Evolutionary conservation across 2,797 vertebrate genomes (phyloP).

Genomic region (Epinephelus malabaricus): DNA sequence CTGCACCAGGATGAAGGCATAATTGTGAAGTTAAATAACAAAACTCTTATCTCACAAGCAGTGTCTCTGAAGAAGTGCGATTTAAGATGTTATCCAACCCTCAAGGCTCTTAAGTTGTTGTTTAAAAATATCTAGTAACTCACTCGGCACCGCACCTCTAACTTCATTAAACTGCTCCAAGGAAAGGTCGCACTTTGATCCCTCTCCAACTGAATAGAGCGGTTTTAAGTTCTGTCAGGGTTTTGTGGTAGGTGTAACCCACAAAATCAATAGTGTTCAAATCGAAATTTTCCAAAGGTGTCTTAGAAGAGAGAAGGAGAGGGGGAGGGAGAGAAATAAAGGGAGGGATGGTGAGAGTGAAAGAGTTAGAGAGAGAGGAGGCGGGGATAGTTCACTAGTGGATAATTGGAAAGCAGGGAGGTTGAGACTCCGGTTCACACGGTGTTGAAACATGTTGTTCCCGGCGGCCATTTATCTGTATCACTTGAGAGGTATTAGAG

Average conservation of each 20-base stretch:
- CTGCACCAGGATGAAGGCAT: not conserved
- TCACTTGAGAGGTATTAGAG: slow-evolving; percentile 57
- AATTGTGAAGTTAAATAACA: slow-evolving; percentile 14
- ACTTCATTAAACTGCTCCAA: slow-evolving; percentile 52
- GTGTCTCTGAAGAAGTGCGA: slow-evolving; percentile 1
- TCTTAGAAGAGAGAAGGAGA: slow-evolving; percentile 25
- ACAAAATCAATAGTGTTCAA: slow-evolving; percentile 76
- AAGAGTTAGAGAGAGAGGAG: not conserved
- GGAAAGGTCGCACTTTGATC: slow-evolving; percentile 39
- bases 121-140: slow-evolving; percentile 46
- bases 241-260: slow-evolving; percentile 48
- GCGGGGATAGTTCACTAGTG: slow-evolving; percentile 35
- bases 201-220: slow-evolving; percentile 37
- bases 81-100: slow-evolving; percentile 21
- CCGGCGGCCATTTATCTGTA: slow-evolving; percentile 64
- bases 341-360: not conserved
- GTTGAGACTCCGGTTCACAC: slow-evolving; percentile 45
- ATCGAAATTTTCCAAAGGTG: slow-evolving; percentile 70
- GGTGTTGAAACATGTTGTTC: slow-evolving; percentile 64
- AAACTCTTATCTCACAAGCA: not conserved
- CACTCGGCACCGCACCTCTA: slow-evolving; percentile 19
- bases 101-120: slow-evolving; percentile 1
- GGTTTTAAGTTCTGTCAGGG: slow-evolving; percentile 24
- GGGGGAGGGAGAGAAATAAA: not conserved
- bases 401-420: slow-evolving; percentile 68